Percentiles rank a stretch among this genome's conserved stretches.
These are phyloP conservation scores for Scrobipalpa atriplicella DNA, from an alignment of 2,888 invertebrate species.

Conservation along the genomic window DNA sequence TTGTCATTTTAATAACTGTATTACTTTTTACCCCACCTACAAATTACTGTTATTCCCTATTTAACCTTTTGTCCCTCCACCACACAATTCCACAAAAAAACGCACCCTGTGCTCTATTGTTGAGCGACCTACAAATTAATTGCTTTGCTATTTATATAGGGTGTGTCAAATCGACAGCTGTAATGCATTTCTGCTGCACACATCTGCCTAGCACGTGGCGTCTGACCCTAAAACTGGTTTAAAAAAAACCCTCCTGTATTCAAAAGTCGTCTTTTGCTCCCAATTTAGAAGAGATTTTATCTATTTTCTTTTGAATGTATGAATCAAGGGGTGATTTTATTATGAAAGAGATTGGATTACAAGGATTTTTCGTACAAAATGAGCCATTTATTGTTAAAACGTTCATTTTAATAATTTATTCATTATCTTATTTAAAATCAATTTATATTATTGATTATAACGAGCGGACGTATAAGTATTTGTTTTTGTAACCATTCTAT, in stretches of 20 bases:
- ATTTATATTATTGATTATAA: no score
- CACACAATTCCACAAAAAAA: not conserved
- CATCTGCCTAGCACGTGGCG: conserved; percentile 74
- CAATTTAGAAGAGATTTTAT: conserved; percentile 10
- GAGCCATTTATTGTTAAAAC: not conserved
- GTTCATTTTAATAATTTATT: no score
- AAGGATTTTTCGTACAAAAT: no score
- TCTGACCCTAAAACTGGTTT: conserved; percentile 13
- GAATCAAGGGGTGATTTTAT: no score
- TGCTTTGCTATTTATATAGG: conserved; percentile 27
- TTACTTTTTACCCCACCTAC: not conserved
- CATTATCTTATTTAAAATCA: no score
- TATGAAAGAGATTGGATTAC: no score
- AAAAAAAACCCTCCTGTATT: not conserved
- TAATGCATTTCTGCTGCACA: conserved; percentile 39
- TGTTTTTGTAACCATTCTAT: no score
- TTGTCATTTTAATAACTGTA: no score
- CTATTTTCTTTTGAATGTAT: not conserved
- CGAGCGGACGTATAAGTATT: no score
- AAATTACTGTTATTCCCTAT: not conserved
- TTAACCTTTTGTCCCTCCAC: conserved; percentile 4
- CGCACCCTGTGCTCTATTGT: conserved; percentile 10
- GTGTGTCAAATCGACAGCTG: conserved; percentile 50
- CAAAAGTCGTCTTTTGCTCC: not conserved
- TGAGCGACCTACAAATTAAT: conserved; percentile 20